phyloP scores from a whole-genome alignment of 2,888 invertebrate species.

The Penaeus monodon region DNA sequence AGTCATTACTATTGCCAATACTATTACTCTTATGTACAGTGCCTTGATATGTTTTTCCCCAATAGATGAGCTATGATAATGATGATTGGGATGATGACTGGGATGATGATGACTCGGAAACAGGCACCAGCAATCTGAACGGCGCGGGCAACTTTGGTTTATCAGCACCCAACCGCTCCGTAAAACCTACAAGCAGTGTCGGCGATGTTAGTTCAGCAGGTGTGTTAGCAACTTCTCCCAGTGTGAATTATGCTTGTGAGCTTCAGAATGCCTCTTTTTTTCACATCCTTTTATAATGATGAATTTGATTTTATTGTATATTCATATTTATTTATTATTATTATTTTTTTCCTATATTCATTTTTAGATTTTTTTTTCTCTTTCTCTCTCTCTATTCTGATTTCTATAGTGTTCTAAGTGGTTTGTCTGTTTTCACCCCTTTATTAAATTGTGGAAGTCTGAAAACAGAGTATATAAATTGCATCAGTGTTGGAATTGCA shows the following conservation, averaged over 20 bases:
- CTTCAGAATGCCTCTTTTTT: not conserved
- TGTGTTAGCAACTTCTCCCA: conserved; percentile 35
- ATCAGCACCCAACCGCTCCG: conserved; percentile 42
- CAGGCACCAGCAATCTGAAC: conserved; percentile 52
- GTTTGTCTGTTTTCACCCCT: too few species aligned
- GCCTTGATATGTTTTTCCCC: not conserved
- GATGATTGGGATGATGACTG: conserved; percentile 76
- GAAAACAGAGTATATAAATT: too few species aligned
- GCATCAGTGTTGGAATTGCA: conserved; percentile 6
- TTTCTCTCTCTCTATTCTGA: too few species aligned
- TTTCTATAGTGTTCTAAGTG: too few species aligned
- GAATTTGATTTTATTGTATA: too few species aligned
- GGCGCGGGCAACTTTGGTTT: conserved; percentile 54
- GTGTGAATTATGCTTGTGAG: not conserved
- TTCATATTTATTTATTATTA: too few species aligned
- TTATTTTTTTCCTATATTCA: not conserved
- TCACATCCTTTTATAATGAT: too few species aligned
- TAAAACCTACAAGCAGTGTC: conserved; percentile 65
- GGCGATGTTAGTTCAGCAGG: conserved; percentile 67
- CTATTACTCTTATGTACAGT: not conserved
- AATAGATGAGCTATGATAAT: conserved; percentile 51
- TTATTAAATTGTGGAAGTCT: too few species aligned
- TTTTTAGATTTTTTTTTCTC: not conserved
- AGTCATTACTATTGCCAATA: too few species aligned
- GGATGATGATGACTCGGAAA: conserved; percentile 84